Evolutionary conservation across 2,888 invertebrate genomes (phyloP), one percentile per base, ranked within the genome.

Genomic region (Congeria kusceri): DNA sequence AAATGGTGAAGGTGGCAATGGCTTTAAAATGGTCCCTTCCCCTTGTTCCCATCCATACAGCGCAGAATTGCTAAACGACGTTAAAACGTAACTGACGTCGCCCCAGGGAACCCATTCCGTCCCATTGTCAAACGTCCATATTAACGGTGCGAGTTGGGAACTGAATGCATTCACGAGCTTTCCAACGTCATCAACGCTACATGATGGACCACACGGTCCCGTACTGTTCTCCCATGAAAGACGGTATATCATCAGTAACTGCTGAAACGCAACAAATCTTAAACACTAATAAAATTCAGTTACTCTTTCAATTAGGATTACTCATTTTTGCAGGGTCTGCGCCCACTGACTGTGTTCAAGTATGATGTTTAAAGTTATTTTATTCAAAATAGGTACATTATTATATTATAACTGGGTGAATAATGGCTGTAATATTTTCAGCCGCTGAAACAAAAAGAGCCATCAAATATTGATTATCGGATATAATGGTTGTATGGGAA

Each of bases 141-240:
- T 39, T 44, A 75, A 25, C 29, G 28, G 5, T 20, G 56, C 44
- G 25, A 76, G 49, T 18, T 44, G 0, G 15, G 71, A 29, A 28
- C 44, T 20, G 0, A 32, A n/a, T 11, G 46, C 32, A 46, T 56
- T 27, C 32, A 59, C 47, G 9, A n/a, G 56, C 13, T 7, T 57
- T 18, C 75, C 77, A 13, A 83, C 53, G n/a, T 77, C 63, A 15
- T 64, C 7, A 3, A 20, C 23, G 3, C 62, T 65, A 67, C 85
- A 85, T 9, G 64, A 23, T 0, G 58, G 20, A 1, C 83, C 83
- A 67, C 85, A 85, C 3, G 83, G 83, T 15, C 85, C 85, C 1
- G 76, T 74, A 0, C 83, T 80, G 23, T 75, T 83, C 63, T 85
- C 69, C 85, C 83, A 85, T 28, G 80, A 62, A 25, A 79, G 25